phyloP scores from a whole-genome alignment of 2,888 invertebrate genomes.

The Coleophora flavipennella region DNA sequence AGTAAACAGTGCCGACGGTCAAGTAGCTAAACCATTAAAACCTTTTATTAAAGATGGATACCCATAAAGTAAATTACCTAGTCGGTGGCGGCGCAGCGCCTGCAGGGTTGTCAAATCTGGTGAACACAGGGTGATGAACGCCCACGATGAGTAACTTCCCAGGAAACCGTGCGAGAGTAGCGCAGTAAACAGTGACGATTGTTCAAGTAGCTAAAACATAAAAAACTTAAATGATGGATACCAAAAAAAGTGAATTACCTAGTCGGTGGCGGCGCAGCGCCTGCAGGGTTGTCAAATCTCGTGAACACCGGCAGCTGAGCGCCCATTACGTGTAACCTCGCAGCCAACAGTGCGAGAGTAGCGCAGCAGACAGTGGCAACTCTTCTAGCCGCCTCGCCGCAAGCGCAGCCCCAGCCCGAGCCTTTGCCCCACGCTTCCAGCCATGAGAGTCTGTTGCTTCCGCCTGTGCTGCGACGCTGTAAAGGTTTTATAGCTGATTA shows the following conservation, averaged over 20 bases:
- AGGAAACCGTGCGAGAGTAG: too few species aligned
- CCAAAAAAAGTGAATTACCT: slow-evolving; percentile 32
- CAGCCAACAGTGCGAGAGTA: slow-evolving; percentile 84
- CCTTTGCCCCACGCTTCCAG: slow-evolving; percentile 63
- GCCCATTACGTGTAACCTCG: slow-evolving; percentile 95
- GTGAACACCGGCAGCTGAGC: slow-evolving; percentile 97
- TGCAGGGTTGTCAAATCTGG: too few species aligned
- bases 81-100: too few species aligned
- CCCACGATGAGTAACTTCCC: too few species aligned
- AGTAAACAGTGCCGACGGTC: too few species aligned
- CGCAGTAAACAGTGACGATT: too few species aligned
- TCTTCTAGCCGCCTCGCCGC: slow-evolving; percentile 81
- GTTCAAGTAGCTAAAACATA: too few species aligned
- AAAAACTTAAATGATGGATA: too few species aligned
- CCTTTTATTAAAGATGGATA: too few species aligned
- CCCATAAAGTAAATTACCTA: slow-evolving; percentile 30
- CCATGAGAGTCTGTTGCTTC: slow-evolving; percentile 51
- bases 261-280: slow-evolving; percentile 85
- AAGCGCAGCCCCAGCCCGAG: slow-evolving; percentile 56
- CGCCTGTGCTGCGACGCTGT: slow-evolving; percentile 44
- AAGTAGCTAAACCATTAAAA: too few species aligned
- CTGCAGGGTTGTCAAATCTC: slow-evolving; percentile 97
- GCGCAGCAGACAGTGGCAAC: slow-evolving; percentile 85
- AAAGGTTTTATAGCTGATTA: not conserved
- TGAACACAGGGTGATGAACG: too few species aligned